Percentiles rank a stretch among this genome's conserved stretches.
Evolutionary conservation across 2,888 invertebrate species (phyloP).

Genomic region (Acanthosoma haemorrhoidale): DNA sequence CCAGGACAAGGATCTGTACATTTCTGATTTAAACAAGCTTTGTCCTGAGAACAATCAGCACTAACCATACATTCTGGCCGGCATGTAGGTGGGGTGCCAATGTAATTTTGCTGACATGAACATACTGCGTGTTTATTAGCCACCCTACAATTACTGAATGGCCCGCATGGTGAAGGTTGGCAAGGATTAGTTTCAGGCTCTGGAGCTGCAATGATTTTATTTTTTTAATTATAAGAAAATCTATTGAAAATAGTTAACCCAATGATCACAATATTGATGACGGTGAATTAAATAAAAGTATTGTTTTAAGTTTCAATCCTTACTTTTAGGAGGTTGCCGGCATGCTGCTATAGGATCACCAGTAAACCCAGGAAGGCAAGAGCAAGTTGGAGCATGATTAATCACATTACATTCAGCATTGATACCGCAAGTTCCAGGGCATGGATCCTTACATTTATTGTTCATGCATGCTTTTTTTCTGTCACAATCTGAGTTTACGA

Average conservation of each 20-base stretch:
- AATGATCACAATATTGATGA: neutral
- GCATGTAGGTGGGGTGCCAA: conserved; percentile 72
- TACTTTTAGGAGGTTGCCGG: conserved; percentile 52
- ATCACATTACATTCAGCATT: conserved; percentile 77
- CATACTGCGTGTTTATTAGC: conserved; percentile 71
- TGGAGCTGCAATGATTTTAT: conserved; percentile 14
- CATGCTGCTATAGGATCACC: conserved; percentile 75
- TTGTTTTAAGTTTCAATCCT: conserved; percentile 38
- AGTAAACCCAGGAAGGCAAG: conserved; percentile 65
- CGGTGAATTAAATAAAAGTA: neutral
- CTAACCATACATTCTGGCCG: conserved; percentile 77
- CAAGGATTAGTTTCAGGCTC: conserved; percentile 59
- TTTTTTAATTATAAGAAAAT: neutral
- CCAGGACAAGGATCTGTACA: conserved; percentile 78
- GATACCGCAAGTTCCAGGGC: conserved; percentile 73
- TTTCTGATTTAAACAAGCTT: conserved; percentile 71
- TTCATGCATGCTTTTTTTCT: conserved; percentile 70
- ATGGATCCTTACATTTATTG: conserved; percentile 79
- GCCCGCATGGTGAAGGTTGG: conserved; percentile 69
- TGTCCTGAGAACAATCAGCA: conserved; percentile 74
- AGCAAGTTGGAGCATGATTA: conserved; percentile 76
- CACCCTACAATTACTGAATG: conserved; percentile 68
- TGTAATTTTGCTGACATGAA: conserved; percentile 70
- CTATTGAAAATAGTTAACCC: neutral
- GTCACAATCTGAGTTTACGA: conserved; percentile 78